phyloP scores from a whole-genome alignment of 2,113 vertebrate genomes.

The Chaetodon auriga region DNA sequence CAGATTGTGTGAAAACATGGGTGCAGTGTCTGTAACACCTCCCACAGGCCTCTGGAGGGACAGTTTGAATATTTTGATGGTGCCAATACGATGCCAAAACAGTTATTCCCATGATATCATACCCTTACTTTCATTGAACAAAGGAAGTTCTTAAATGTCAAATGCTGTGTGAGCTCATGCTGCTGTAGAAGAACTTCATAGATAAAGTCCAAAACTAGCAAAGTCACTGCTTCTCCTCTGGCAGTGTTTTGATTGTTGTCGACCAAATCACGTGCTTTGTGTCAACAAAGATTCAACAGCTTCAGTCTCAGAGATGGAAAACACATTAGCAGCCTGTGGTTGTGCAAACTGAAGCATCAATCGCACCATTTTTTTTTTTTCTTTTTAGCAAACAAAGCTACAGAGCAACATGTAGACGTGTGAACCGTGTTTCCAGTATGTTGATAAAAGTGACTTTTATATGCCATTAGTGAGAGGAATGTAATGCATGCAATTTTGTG shows the following conservation, averaged over 20 bases:
- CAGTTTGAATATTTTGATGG: background rate
- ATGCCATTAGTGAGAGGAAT: constrained; percentile 25
- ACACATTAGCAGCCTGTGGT: constrained; percentile 13
- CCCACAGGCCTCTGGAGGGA: background rate
- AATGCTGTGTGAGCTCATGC: background rate
- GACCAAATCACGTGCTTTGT: background rate
- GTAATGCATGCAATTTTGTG: constrained; percentile 15
- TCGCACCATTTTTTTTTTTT: background rate
- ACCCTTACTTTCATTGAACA: background rate
- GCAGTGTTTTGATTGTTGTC: background rate
- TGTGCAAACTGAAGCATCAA: background rate
- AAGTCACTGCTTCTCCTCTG: background rate
- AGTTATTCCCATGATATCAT: background rate
- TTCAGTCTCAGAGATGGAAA: constrained; percentile 17
- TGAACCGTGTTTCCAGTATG: background rate
- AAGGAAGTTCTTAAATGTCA: background rate
- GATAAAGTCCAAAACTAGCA: background rate
- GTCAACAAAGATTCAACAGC: background rate
- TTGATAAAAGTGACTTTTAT: constrained; percentile 5
- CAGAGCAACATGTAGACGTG: background rate
- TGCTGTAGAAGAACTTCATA: background rate
- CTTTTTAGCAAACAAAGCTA: background rate
- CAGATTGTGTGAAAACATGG: background rate
- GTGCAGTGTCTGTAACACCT: background rate
- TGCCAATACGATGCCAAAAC: background rate